Conservation (phyloP, 1,140 invertebrate species). For the Ostrea denselamellosa region DNA sequence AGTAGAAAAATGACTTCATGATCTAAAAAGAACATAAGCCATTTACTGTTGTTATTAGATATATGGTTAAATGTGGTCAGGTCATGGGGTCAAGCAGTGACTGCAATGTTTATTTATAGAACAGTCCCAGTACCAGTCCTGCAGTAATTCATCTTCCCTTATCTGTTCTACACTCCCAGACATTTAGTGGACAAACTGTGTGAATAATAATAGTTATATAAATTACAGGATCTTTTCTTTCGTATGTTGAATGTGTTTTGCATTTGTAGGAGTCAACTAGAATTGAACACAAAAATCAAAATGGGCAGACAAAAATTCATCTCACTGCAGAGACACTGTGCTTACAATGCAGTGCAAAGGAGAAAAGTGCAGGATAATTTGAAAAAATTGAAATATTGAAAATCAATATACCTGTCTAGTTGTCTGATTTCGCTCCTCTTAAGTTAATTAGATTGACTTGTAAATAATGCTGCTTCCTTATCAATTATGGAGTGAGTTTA, state of each 20-base stretch:
- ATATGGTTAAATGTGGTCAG: no score
- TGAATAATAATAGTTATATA: no score
- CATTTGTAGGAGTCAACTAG: neutral
- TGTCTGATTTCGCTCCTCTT: neutral
- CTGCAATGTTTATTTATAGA: no score
- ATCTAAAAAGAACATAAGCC: no score
- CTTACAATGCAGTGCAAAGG: neutral
- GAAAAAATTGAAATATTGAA: neutral
- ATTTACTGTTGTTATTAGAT: no score
- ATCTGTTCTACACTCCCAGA: no score
- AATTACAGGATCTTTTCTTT: neutral
- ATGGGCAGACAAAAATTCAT: neutral
- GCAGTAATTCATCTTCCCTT: no score
- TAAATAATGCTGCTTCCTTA: constrained; percentile 11
- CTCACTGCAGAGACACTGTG: neutral
- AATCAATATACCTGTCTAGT: constrained; percentile 1
- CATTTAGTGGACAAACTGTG: no score
- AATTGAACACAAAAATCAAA: neutral
- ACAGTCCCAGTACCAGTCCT: no score
- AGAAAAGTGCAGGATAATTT: neutral
- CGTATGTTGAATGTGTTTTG: neutral
- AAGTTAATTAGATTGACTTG: constrained; percentile 36
- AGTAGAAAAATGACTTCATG: no score
- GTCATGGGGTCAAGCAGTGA: no score
- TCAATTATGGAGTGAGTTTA: constrained; percentile 13